These are phyloP conservation scores for Drosophila nr. perissopoda DNA, from an alignment of 2,888 invertebrate species.

Conservation along the genomic window DNA sequence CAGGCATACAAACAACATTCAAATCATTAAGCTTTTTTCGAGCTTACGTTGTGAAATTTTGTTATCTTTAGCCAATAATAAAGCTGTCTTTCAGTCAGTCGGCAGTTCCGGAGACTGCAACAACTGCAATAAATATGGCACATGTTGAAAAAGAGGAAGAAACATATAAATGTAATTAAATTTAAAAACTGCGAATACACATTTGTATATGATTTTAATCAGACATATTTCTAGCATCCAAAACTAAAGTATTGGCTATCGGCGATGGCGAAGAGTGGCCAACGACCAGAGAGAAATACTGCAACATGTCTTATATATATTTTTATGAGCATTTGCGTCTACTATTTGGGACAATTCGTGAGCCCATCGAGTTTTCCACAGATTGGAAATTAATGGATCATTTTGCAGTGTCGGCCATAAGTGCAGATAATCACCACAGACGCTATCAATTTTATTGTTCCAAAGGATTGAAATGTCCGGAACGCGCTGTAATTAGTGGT, in stretches of 20 bases:
- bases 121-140: not conserved
- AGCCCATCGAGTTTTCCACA: not conserved
- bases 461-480: not conserved
- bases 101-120: constrained; percentile 6
- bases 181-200: not conserved
- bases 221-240: not conserved
- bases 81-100: not conserved
- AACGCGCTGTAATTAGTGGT: not conserved
- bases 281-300: not conserved
- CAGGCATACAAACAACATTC: not conserved
- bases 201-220: not conserved
- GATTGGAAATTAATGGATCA: constrained; percentile 20
- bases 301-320: not conserved
- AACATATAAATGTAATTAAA: constrained; percentile 4
- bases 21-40: not conserved
- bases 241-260: constrained; percentile 27
- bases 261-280: constrained; percentile 17
- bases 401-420: constrained; percentile 4
- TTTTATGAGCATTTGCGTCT: constrained; percentile 8
- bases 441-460: constrained; percentile 23
- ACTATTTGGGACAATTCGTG: constrained; percentile 15
- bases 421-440: constrained; percentile 9
- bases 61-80: constrained; percentile 12
- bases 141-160: not conserved
- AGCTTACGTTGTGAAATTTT: constrained; percentile 22